Evolutionary conservation across 2,797 vertebrate species (phyloP).

Genomic region (Tamandua tetradactyla): DNA sequence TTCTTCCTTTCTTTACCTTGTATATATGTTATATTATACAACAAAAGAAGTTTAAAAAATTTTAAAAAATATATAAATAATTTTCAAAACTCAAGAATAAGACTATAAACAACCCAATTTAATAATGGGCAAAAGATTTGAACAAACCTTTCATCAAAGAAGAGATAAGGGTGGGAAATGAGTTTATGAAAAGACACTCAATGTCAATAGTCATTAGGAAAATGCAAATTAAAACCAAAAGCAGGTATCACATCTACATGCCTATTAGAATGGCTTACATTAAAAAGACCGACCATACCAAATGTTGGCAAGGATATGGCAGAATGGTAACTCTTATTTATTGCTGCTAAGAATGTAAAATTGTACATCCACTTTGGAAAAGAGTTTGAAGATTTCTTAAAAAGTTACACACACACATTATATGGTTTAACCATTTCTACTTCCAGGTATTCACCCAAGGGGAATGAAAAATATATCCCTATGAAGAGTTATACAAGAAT

Average conservation of each 20-base stretch:
- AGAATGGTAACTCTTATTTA: background rate
- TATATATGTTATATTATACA: too few relatives aligned
- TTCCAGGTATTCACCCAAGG: background rate
- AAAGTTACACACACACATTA: background rate
- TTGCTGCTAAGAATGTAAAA: background rate
- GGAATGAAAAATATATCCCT: background rate
- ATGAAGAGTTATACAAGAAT: background rate
- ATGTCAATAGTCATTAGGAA: background rate
- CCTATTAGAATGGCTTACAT: background rate
- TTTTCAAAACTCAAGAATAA: background rate
- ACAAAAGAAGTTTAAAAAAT: too few relatives aligned
- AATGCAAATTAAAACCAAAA: background rate
- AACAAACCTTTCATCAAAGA: background rate
- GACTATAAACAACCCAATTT: background rate
- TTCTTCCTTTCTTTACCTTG: too few relatives aligned
- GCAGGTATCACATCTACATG: background rate
- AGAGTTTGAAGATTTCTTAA: background rate
- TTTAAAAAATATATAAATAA: background rate
- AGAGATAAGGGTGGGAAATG: background rate
- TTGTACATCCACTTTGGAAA: background rate
- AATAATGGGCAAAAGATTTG: background rate
- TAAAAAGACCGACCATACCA: background rate
- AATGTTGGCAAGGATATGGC: background rate
- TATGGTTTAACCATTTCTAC: background rate
- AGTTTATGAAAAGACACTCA: background rate